phyloP scores from a whole-genome alignment of 2,113 vertebrate genomes.

The Hippolais icterina region DNA sequence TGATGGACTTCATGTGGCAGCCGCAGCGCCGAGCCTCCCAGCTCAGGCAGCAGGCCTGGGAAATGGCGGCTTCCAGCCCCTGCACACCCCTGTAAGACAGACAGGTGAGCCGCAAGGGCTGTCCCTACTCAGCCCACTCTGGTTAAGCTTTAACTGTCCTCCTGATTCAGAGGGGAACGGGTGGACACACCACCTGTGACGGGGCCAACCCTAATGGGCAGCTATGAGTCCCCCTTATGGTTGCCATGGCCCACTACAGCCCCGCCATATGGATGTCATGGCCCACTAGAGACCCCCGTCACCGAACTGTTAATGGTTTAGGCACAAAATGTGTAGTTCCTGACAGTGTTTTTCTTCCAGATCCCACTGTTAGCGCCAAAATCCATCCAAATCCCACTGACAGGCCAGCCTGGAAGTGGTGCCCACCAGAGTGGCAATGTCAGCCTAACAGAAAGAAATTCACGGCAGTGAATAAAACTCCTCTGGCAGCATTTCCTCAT shows the following conservation, averaged over 20 bases:
- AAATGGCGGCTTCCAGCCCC: not conserved
- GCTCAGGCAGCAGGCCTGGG: not conserved
- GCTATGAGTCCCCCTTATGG: fast-evolving
- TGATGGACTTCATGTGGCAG: fast-evolving
- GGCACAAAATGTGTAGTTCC: not conserved
- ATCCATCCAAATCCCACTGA: not conserved
- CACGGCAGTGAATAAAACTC: not conserved
- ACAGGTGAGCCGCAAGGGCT: fast-evolving
- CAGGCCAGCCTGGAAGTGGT: not conserved
- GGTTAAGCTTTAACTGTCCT: not conserved
- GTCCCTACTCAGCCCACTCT: fast-evolving
- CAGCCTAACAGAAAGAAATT: not conserved
- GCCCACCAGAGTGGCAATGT: fast-evolving
- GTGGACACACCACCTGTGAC: fast-evolving
- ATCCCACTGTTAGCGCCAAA: not conserved
- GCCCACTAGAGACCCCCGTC: not conserved
- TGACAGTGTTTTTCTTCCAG: not conserved
- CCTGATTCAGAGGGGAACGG: fast-evolving
- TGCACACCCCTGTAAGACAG: fast-evolving
- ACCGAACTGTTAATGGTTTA: fast-evolving
- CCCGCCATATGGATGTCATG: not conserved
- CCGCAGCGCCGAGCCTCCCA: fast-evolving
- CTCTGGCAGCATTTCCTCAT: not conserved
- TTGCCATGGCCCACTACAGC: not conserved
- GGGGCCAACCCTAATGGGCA: fast-evolving